Evolutionary conservation across 2,888 invertebrate species (phyloP).

Genomic region (Noctua janthe): DNA sequence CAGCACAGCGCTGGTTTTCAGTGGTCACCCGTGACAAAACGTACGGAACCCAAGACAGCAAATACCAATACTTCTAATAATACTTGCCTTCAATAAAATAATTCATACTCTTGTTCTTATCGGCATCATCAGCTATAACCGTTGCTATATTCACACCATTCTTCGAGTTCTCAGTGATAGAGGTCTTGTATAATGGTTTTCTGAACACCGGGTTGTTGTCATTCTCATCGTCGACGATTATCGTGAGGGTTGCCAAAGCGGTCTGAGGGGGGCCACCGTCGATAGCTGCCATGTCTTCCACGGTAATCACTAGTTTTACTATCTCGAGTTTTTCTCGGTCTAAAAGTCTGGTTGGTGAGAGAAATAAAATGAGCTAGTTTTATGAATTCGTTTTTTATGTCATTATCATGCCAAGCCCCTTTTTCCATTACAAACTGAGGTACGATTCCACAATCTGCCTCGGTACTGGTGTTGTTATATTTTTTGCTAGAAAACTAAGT

Average conservation of each 20-base stretch:
- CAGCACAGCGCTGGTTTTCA: too few relatives aligned
- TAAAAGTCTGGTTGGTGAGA: conserved; percentile 88
- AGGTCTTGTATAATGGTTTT: conserved; percentile 94
- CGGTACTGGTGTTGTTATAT: background rate
- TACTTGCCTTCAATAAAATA: conserved; percentile 93
- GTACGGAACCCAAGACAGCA: too few relatives aligned
- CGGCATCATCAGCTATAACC: conserved; percentile 96
- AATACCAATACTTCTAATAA: background rate
- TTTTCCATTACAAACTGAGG: too few relatives aligned
- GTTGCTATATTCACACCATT: conserved; percentile 94
- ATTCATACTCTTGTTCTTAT: conserved; percentile 95
- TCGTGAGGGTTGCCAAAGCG: conserved; percentile 93
- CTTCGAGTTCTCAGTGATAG: conserved; percentile 96
- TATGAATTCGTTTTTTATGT: too few relatives aligned
- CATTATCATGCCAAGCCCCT: too few relatives aligned
- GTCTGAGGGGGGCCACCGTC: conserved; percentile 92
- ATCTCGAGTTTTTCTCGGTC: conserved; percentile 96
- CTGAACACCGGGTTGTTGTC: conserved; percentile 97
- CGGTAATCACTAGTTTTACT: conserved; percentile 93
- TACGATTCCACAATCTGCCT: too few relatives aligned
- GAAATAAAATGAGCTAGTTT: background rate
- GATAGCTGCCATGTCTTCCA: conserved; percentile 96
- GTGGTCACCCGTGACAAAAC: too few relatives aligned
- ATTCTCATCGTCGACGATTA: conserved; percentile 96
- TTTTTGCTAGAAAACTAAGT: background rate